phyloP scores from a whole-genome alignment of 2,888 invertebrate genomes.

The Drosophila vallismaia region DNA sequence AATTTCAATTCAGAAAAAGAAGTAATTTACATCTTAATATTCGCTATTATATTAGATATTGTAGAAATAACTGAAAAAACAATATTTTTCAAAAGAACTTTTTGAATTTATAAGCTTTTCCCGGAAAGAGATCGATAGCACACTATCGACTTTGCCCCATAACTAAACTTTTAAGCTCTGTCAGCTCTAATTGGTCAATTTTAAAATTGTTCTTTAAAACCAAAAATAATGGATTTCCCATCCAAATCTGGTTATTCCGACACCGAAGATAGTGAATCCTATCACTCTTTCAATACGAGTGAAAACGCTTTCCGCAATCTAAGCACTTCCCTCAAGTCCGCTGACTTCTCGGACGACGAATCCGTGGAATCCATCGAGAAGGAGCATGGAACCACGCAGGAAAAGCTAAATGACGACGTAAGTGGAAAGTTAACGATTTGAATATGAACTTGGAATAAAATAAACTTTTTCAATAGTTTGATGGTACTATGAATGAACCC shows the following conservation, averaged over 20 bases:
- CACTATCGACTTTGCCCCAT: background rate
- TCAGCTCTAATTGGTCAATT: background rate
- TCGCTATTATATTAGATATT: no score
- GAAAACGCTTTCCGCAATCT: background rate
- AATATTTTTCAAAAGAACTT: no score
- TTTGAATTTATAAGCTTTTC: background rate
- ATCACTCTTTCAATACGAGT: slow-evolving; percentile 43
- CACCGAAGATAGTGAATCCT: slow-evolving; percentile 34
- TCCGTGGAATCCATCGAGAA: background rate
- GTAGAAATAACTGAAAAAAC: background rate
- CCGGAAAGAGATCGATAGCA: background rate
- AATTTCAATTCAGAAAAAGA: no score
- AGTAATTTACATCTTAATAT: no score
- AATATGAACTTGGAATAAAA: background rate
- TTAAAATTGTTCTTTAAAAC: background rate
- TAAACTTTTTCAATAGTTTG: background rate
- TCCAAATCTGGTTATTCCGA: background rate
- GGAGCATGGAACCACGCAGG: slow-evolving; percentile 8
- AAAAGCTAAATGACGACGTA: background rate
- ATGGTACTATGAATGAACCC: background rate
- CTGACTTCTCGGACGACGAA: background rate
- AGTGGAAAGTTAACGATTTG: background rate
- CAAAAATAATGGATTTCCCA: background rate
- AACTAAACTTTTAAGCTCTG: background rate
- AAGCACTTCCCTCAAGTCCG: slow-evolving; percentile 6